Conservation (phyloP, 2,113 vertebrate genomes). For the Platysternon megacephalum region DNA sequence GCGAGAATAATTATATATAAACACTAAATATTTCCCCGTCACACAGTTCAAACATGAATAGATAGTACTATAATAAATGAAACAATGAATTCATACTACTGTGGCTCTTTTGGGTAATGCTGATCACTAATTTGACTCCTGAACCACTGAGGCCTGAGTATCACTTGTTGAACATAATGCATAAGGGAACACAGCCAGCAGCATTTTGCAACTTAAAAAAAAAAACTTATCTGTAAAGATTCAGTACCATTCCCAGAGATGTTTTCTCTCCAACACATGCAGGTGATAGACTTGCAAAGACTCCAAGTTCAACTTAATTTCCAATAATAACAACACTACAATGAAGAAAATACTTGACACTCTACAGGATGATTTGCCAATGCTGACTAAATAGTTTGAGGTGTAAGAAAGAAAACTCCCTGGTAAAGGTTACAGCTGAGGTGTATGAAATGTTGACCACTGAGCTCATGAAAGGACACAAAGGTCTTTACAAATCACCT, state of each 20-base stretch:
- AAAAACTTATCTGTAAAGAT: background rate
- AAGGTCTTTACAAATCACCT: background rate
- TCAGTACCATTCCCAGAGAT: background rate
- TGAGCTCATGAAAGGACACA: background rate
- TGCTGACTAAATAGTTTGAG: background rate
- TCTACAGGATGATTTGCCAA: background rate
- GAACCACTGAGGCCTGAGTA: background rate
- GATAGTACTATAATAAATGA: background rate
- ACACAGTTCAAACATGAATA: background rate
- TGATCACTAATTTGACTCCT: background rate
- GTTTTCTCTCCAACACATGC: rapidly evolving
- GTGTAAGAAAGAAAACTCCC: background rate
- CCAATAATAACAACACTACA: background rate
- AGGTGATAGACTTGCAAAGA: background rate
- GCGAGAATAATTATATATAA: too few species aligned
- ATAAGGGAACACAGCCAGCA: background rate
- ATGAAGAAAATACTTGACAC: background rate
- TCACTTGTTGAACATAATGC: background rate
- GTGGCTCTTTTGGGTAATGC: background rate
- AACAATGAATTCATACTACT: too few species aligned
- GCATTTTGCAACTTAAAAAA: background rate
- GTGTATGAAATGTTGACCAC: background rate
- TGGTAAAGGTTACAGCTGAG: background rate
- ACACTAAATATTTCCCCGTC: background rate
- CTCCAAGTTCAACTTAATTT: background rate